These are phyloP conservation scores for Gopherus flavomarginatus DNA, from an alignment of 2,113 vertebrate genomes.

Conservation along the genomic window DNA sequence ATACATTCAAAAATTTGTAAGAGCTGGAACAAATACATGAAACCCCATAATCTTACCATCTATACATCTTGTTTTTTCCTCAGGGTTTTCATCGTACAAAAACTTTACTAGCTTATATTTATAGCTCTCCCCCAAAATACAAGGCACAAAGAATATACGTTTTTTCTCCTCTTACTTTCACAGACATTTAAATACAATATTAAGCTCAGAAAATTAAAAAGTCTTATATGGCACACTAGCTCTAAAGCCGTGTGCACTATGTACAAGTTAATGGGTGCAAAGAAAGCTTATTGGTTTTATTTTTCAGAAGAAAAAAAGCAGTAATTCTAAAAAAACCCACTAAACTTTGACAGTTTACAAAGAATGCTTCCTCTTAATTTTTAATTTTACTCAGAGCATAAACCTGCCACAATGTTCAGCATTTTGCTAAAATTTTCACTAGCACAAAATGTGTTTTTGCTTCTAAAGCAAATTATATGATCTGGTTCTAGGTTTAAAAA, in stretches of 20 bases:
- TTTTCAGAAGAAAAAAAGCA: conserved; percentile 69
- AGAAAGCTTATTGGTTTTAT: conserved; percentile 60
- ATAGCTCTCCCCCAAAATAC: conserved; percentile 85
- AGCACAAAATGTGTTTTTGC: conserved; percentile 62
- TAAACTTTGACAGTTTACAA: conserved; percentile 56
- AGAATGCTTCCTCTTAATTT: conserved; percentile 79
- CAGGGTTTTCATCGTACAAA: conserved; percentile 85
- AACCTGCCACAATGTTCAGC: conserved; percentile 76
- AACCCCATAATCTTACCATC: conserved; percentile 85
- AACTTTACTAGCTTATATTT: conserved; percentile 84
- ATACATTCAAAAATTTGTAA: conserved; percentile 96
- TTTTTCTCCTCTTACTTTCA: conserved; percentile 92
- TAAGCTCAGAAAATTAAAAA: conserved; percentile 83
- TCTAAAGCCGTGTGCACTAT: conserved; percentile 76
- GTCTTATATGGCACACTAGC: conserved; percentile 83
- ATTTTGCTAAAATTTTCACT: conserved; percentile 55
- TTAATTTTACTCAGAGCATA: conserved; percentile 80
- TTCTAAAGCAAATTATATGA: conserved; percentile 67
- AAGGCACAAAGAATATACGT: conserved; percentile 99
- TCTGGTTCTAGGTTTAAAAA: conserved; percentile 71
- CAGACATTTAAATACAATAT: conserved; percentile 88
- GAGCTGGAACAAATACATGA: conserved; percentile 92
- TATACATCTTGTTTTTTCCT: conserved; percentile 81
- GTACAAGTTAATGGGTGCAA: conserved; percentile 83
- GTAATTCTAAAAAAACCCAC: conserved; percentile 51